Evolutionary conservation across 1,140 invertebrate species (phyloP), one percentile per base, ranked within the genome.

Genomic region (Heterodera carotae): DNA sequence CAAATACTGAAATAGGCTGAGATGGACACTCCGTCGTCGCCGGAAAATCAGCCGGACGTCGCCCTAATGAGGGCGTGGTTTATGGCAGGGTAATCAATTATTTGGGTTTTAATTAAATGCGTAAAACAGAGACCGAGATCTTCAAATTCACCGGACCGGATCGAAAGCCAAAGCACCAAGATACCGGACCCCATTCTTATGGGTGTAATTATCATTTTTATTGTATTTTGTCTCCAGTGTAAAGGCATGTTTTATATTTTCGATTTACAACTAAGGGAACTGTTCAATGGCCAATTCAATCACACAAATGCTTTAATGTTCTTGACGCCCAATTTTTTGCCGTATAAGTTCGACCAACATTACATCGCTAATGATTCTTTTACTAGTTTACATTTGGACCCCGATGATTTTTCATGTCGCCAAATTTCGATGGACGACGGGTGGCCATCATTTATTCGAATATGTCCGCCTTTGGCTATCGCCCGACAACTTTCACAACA

Each of bases 381-480:
- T 6, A 74, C 25, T 22, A 59, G 31, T 34, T 80, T 22, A 29
- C 74, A 15, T 31, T 93, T 15, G 88, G 91, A 53, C 48, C 48
- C 48, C 48, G 22, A 56, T 5, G 48, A 56, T 56, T 56, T 56
- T 56, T 56, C 48, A 18, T 18, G 15, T 56, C 48, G 48, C 5
- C 48, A 22, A 22, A 56, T 22, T 56, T 18, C 48, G 48, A 56
- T 22, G 48, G 48, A 0, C 48, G 48, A 56, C 12, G 48, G 48
- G 48, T 56, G 15, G 48, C 48, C 48, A 18, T 56, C 12, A 18
- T 56, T 56, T 56, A 56, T 56, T 99, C 31, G 92, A 97, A 31
- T 98, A 98, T 89, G 96, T 93, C 89, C 91, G 96, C 82, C 91
- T 92, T 75, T 4, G 96, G 94, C 3, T 99, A 98, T 88, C 91